These are phyloP conservation scores for Hirudinaria manillensis DNA, from an alignment of 2,888 invertebrate species.

Conservation along the genomic window DNA sequence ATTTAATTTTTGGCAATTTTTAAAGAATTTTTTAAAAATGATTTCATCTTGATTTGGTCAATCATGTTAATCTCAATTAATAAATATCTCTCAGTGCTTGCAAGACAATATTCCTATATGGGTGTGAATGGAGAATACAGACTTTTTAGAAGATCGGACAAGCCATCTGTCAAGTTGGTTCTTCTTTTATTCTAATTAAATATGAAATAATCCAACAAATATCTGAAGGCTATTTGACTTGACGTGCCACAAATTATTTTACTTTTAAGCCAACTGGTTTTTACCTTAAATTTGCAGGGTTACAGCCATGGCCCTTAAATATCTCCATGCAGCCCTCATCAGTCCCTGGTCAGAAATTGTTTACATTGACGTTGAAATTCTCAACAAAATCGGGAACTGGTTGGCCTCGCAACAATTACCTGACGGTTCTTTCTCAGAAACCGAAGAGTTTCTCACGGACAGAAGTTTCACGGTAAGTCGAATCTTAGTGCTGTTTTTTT, in stretches of 20 bases:
- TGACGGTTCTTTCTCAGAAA: conserved; percentile 38
- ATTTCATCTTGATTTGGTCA: too few relatives aligned
- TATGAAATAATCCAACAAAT: too few relatives aligned
- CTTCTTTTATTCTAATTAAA: too few relatives aligned
- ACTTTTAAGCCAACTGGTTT: too few relatives aligned
- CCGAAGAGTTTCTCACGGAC: conserved; percentile 35
- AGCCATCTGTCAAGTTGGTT: conserved; percentile 71
- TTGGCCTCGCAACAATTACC: conserved; percentile 35
- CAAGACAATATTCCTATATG: conserved; percentile 83
- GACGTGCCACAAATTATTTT: too few relatives aligned
- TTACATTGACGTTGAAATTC: conserved; percentile 36
- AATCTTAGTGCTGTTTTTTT: too few relatives aligned
- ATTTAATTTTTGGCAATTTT: too few relatives aligned
- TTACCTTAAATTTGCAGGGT: conserved; percentile 60
- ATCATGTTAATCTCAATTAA: too few relatives aligned
- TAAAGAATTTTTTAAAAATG: too few relatives aligned
- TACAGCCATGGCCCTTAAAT: conserved; percentile 80
- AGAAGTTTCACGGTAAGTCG: conserved; percentile 38
- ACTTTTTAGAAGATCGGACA: conserved; percentile 64
- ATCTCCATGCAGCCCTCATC: conserved; percentile 74
- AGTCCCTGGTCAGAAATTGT: conserved; percentile 39
- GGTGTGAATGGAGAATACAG: conserved; percentile 83
- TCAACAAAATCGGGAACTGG: conserved; percentile 40
- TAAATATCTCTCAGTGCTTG: conserved; percentile 70
- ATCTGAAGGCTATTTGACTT: too few relatives aligned